Evolutionary conservation across 2,113 vertebrate species (phyloP), one percentile per base, ranked within the genome.

Genomic region (Leucopsar rothschildi): DNA sequence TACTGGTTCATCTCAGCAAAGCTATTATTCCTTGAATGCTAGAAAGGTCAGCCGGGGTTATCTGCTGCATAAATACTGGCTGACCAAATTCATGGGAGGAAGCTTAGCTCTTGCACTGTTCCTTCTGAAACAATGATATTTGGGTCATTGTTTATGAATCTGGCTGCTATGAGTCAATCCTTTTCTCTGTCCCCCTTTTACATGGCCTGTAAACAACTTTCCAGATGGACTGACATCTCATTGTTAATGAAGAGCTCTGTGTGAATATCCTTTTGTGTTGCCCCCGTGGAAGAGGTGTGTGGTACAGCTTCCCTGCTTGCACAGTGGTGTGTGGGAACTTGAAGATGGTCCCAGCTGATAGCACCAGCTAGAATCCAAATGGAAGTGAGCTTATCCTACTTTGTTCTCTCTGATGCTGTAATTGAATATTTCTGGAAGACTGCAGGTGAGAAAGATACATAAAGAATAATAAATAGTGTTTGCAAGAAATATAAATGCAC

Each of bases 71-170:
- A 80, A 93, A 49, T 59, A 70, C 50, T 85, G 63, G 9, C 82
- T 56, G 37, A 25, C 25, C 29, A 91, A 61, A 94, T 88, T 94
- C 60, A 79, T 86, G 55, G 23, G 39, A 86, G 24, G 8, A 25
- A 93, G 33, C 17, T 81, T 88, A 88, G 71, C 35, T 95, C 42
- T 72, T 66, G 45, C 28, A 47, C 44, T 3, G 0, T 39, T 91
- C 31, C 52, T 94, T 80, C 76, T 57, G 52, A 68, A 88, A 93
- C 75, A 84, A 69, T 60, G 45, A 61, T 70, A 73, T 77, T 91
- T 75, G 61, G 27, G 24, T 72, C 66, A 94, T 86, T 95, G 47
- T 94, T 92, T 93, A 85, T 78, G 42, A 92, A 71, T 93, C 75
- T 83, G 59, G 29, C 33, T 45, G 25, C 39, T 87, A 63, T 50